Evolutionary conservation across 2,113 vertebrate species (phyloP).

Genomic region (Mus spicilegus): DNA sequence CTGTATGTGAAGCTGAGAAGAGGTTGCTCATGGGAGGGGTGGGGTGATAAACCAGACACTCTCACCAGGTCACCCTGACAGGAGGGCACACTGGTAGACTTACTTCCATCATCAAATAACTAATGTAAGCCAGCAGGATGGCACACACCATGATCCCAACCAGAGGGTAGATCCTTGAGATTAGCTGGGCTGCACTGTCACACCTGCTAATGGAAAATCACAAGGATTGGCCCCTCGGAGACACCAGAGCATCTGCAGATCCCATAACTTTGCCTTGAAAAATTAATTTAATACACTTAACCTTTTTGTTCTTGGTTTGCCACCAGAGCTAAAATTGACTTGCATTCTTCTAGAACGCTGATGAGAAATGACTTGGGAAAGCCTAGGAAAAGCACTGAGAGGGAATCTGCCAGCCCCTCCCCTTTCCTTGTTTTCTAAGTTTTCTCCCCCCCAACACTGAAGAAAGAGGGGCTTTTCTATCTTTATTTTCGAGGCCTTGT

Average conservation of each 20-base stretch:
- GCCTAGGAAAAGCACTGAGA: slow-evolving; percentile 75
- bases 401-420: slow-evolving; percentile 50
- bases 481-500: background rate
- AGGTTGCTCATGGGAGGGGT: background rate
- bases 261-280: slow-evolving; percentile 63
- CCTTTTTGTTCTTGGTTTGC: slow-evolving; percentile 77
- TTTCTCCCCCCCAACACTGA: background rate
- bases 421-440: background rate
- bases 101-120: background rate
- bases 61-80: background rate
- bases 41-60: background rate
- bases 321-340: slow-evolving; percentile 78
- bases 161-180: background rate
- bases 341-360: slow-evolving; percentile 60
- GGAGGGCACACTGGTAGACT: background rate
- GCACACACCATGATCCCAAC: background rate
- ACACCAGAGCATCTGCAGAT: background rate
- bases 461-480: background rate
- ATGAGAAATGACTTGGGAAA: slow-evolving; percentile 69
- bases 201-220: slow-evolving; percentile 66
- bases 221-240: background rate
- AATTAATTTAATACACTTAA: slow-evolving; percentile 70
- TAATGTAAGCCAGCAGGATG: background rate
- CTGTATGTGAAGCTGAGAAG: background rate
- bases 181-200: background rate